Base-by-base conservation (phyloP, 23 tunicate genomes). In the Ciona savignyi region DNA sequence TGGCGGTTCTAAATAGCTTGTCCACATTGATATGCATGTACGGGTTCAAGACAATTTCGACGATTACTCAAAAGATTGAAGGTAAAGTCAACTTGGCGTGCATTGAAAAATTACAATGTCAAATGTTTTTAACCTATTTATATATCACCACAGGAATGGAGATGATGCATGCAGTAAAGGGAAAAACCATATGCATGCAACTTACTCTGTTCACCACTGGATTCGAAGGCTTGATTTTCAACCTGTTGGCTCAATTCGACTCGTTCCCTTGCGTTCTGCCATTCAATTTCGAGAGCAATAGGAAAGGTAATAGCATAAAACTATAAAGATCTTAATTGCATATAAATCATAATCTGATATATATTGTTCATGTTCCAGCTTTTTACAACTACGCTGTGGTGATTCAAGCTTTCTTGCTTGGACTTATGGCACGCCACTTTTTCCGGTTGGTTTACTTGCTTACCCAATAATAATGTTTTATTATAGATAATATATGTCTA, bases 141-240 rank as follows among this genome's bases (percentile, higher is more conserved):
- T 74, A 70, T 90, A 83, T 77, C 27, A 28, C 33, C 79, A 82
- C 81, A 91, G 97, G 97, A 30, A 84, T 91, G 91, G 97, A 91
- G 65, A 73, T 72, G 60, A 76, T 77, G 29, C 97, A 91, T 76
- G 83, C 83, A 9, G 72, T 91, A 11, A 68, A 32, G 30, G 97
- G 97, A 27, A 91, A 91, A 85, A 85, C 97, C n/a, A 23, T 62
- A 1, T 76, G 83, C 77, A 79, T 91, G 68, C 91, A 84, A 35
- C 64, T 85, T 23, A 66, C 74, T 25, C 80, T 78, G 79, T 70
- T 91, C 32, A 69, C 80, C 2, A 82, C 76, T 35, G 97, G 91
- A 29, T 80, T 84, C 48, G 91, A 91, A 91, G 82, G 84, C 48
- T 28, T 91, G 22, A 74, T 91, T 6, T 91, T 91, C 64, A 91